Conservation (phyloP, 2,888 invertebrate species). For the Argyra leucocephala region DNA sequence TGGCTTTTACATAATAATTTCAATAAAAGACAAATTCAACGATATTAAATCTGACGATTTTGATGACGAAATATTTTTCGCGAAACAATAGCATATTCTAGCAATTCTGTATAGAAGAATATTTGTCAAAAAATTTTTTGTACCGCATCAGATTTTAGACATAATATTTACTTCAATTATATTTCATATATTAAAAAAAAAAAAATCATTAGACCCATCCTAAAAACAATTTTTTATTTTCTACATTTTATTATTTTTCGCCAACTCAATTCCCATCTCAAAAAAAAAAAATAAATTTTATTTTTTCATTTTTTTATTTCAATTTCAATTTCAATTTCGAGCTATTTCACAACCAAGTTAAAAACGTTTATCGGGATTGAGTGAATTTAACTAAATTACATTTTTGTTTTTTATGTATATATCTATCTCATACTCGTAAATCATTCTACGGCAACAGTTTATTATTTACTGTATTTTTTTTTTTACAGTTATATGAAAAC, state of each 20-base stretch:
- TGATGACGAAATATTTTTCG: no score
- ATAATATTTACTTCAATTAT: no score
- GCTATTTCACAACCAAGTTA: neutral
- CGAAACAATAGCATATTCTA: no score
- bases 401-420: neutral
- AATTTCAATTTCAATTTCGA: neutral
- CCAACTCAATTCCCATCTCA: neutral
- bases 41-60: no score
- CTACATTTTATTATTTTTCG: neutral
- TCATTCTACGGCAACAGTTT: neutral
- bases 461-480: neutral
- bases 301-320: neutral
- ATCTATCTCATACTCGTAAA: neutral
- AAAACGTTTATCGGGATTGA: neutral
- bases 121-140: no score
- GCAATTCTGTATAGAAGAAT: no score
- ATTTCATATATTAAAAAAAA: no score
- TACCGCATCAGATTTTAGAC: no score
- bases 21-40: no score
- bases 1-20: no score
- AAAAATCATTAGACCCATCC: no score
- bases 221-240: no score
- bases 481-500: neutral
- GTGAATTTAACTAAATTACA: constrained; percentile 3
- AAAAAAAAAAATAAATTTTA: neutral